Evolutionary conservation across 2,888 invertebrate species (phyloP).

Genomic region (Thysanoteuthis rhombus): DNA sequence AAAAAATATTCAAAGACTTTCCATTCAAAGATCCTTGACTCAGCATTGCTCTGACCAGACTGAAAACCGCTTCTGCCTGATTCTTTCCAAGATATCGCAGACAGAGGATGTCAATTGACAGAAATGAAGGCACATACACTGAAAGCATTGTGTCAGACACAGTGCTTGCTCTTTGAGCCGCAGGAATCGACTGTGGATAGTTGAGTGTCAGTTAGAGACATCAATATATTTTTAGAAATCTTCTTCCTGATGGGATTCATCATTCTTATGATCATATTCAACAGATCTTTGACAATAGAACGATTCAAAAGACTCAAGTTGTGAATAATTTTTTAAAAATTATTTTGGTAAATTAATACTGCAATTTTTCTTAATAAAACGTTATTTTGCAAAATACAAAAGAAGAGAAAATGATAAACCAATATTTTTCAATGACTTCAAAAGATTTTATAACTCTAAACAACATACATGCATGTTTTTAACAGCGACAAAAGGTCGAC

Average conservation of each 20-base stretch:
- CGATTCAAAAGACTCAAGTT: no score
- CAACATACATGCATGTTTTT: no score
- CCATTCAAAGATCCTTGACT: not conserved
- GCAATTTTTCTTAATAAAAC: no score
- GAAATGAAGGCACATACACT: not conserved
- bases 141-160: not conserved
- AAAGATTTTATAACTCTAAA: no score
- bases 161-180: not conserved
- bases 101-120: not conserved
- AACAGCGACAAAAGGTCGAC: no score
- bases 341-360: no score
- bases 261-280: not conserved
- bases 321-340: not conserved
- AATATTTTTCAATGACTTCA: no score
- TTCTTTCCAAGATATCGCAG: not conserved
- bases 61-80: not conserved
- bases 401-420: no score
- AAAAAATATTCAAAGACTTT: not conserved
- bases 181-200: not conserved
- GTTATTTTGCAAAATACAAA: no score
- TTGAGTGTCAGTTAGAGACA: not conserved
- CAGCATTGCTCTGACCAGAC: not conserved
- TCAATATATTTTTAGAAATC: not conserved
- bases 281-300: no score
- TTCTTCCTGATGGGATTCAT: not conserved